phyloP scores from a whole-genome alignment of 2,797 vertebrate genomes.

The Perodicticus potto region DNA sequence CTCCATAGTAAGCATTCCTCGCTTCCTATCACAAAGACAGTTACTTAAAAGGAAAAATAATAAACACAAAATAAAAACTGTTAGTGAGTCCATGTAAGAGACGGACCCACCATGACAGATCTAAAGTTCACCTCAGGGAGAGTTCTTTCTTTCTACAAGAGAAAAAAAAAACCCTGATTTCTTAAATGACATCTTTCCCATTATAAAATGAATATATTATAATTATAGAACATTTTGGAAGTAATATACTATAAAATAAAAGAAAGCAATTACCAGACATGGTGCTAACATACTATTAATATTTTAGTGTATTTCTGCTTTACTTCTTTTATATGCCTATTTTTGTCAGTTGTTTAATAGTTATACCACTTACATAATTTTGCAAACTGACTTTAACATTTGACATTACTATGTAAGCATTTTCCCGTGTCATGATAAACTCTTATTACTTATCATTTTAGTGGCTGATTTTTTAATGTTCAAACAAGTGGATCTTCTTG shows the following conservation, averaged over 20 bases:
- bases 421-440: conserved; percentile 14
- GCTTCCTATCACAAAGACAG: background rate
- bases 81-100: background rate
- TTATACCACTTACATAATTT: conserved; percentile 10
- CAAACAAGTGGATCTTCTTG: conserved; percentile 42
- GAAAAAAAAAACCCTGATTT: background rate
- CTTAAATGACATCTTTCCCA: background rate
- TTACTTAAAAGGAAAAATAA: background rate
- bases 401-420: conserved; percentile 34
- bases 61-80: background rate
- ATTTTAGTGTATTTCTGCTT: conserved; percentile 38
- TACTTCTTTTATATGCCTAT: background rate
- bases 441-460: conserved; percentile 64
- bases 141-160: background rate
- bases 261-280: background rate
- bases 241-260: background rate
- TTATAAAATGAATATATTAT: background rate
- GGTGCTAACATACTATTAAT: background rate
- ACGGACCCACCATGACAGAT: background rate
- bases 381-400: conserved; percentile 57
- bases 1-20: background rate
- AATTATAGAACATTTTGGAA: conserved; percentile 27
- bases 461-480: conserved; percentile 62
- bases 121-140: background rate
- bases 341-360: conserved; percentile 48